A percentile compares a stretch with the other conserved stretches of the same genome.
Evolutionary conservation across 2,113 vertebrate species (phyloP).

Genomic region (Polypterus senegalus): DNA sequence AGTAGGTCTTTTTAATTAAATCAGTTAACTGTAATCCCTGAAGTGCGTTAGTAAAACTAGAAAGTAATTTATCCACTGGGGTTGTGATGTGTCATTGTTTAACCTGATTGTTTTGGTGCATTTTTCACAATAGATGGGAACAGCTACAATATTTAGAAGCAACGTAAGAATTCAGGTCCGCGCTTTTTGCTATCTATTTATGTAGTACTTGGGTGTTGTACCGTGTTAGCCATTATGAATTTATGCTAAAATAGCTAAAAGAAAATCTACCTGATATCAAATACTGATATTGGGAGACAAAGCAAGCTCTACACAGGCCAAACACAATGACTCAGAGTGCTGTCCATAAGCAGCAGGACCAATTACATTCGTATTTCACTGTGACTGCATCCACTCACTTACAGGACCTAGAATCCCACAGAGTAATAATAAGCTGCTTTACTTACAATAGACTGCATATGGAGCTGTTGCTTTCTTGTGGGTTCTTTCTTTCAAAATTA

Average conservation of each 20-base stretch:
- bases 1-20: slow-evolving; percentile 29
- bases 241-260: background rate
- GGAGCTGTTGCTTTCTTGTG: background rate
- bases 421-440: slow-evolving; percentile 1
- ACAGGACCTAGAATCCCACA: background rate
- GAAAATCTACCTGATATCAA: background rate
- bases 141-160: slow-evolving; percentile 1
- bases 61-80: slow-evolving; percentile 20
- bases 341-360: background rate
- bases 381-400: slow-evolving; percentile 5
- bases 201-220: too few species aligned
- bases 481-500: background rate
- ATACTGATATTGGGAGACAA: background rate
- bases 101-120: slow-evolving; percentile 20
- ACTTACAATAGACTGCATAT: background rate
- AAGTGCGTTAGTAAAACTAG: slow-evolving; percentile 24
- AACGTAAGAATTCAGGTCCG: background rate
- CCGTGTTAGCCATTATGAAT: too few species aligned
- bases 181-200: background rate
- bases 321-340: background rate
- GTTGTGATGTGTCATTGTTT: slow-evolving; percentile 15
- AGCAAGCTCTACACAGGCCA: background rate
- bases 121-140: background rate
- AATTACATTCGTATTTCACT: background rate
- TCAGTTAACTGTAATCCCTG: slow-evolving; percentile 23